Evolutionary conservation across 1,140 invertebrate species (phyloP), one percentile per base, ranked within the genome.

Genomic region (Eulimnadia texana): DNA sequence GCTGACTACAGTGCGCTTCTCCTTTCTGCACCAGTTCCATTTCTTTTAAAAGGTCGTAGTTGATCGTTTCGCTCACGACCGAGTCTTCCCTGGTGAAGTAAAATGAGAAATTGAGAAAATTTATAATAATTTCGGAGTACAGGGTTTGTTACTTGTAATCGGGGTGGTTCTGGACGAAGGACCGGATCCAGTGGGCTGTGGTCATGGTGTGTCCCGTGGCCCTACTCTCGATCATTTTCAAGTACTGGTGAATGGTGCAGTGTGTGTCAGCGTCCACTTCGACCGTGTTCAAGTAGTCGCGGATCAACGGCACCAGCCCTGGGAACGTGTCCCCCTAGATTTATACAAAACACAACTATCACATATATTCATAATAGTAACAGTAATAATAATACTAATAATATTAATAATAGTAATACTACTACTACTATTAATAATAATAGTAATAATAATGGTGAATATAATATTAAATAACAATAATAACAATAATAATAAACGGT

Each of bases 161-260:
- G 0, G 90, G 83, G 78, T 99, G 97, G 2, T 77, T 79, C 25
- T 79, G 78, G 58, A 99, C 86, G 78, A 96, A 95, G 62, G 90
- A 79, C 23, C 97, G 78, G 65, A 98, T 86, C 91, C 93, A 99
- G 25, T 84, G 77, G 47, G 92, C 92, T 65, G 90, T 90, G 49
- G 93, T 97, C 66, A 82, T 75, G 16, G 89, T 77, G 69, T 88
- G 84, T 64, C 93, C 92, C 65, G 86, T 84, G 9, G 94, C 93
- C 67, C 93, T 78, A 64, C 83, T 80, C 70, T 91, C 84, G 70
- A 99, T 98, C 50, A 99, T 82, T 70, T 88, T 90, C 55, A 99
- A 80, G 77, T 99, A 99, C 74, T 97, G 90, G 72, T 91, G 86
- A 66, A 99, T 89, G 3, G 93, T 95, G 66, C 81, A 84, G 22